Evolutionary conservation across 2,797 vertebrate species (phyloP).

Genomic region (Jordanella pulchra): DNA sequence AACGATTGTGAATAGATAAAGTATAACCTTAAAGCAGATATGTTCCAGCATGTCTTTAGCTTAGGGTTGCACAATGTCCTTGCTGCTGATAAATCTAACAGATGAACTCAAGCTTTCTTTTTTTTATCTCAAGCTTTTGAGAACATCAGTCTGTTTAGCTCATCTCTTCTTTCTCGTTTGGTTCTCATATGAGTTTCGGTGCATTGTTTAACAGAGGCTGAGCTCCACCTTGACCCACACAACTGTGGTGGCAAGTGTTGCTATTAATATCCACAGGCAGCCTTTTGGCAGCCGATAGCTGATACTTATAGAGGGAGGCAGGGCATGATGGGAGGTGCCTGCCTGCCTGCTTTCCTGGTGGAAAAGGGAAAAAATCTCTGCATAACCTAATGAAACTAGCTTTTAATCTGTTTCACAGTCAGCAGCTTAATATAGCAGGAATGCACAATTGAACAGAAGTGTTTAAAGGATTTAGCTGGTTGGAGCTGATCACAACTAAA

Average conservation of each 20-base stretch:
- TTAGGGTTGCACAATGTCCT: slow-evolving; percentile 12
- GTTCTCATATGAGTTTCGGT: slow-evolving; percentile 46
- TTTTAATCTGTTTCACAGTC: slow-evolving; percentile 53
- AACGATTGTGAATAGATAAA: too few species aligned
- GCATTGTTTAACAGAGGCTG: slow-evolving; percentile 63
- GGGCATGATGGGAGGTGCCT: slow-evolving; percentile 68
- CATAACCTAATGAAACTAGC: slow-evolving; percentile 38
- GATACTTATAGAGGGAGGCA: slow-evolving; percentile 72
- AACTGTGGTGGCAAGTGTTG: slow-evolving; percentile 74
- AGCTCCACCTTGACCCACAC: slow-evolving; percentile 74
- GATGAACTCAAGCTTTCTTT: slow-evolving; percentile 63
- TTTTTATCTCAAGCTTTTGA: slow-evolving; percentile 33
- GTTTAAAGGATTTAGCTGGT: slow-evolving; percentile 18
- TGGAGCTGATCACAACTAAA: slow-evolving; percentile 16
- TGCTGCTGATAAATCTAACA: slow-evolving; percentile 47
- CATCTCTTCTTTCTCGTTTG: slow-evolving; percentile 43
- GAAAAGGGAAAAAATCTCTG: slow-evolving; percentile 51
- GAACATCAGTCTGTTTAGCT: slow-evolving; percentile 58
- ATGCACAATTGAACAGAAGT: slow-evolving; percentile 34
- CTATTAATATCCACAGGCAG: slow-evolving; percentile 76
- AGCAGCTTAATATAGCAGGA: slow-evolving; percentile 42
- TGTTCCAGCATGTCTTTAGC: too few species aligned
- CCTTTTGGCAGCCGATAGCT: slow-evolving; percentile 74
- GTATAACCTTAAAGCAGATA: too few species aligned
- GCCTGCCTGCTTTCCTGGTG: slow-evolving; percentile 35